phyloP scores from a whole-genome alignment of 2,113 vertebrate genomes.

The Neotoma lepida region DNA sequence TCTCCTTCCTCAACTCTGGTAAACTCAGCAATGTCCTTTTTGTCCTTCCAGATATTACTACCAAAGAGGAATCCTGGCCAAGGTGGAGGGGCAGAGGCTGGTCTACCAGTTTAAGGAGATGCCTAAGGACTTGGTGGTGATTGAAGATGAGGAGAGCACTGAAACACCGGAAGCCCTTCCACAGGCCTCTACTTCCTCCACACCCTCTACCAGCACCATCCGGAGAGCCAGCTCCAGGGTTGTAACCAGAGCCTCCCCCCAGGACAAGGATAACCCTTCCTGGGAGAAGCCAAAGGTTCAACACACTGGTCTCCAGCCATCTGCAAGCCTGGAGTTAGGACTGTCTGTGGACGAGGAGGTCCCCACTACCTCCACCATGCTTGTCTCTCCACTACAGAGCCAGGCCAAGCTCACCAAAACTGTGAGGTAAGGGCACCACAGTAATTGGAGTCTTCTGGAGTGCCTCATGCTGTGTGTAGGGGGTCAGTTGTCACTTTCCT shows the following conservation, averaged over 20 bases:
- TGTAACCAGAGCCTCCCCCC: slow-evolving; percentile 14
- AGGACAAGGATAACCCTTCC: slow-evolving; percentile 38
- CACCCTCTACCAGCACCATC: not conserved
- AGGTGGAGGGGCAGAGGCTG: slow-evolving; percentile 93
- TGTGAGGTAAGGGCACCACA: slow-evolving; percentile 61
- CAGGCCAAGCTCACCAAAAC: slow-evolving; percentile 65
- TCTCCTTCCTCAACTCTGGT: not conserved
- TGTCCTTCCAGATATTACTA: slow-evolving; percentile 89
- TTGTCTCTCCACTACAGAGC: slow-evolving; percentile 55
- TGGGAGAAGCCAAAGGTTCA: slow-evolving; percentile 69
- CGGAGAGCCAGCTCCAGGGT: slow-evolving; percentile 67
- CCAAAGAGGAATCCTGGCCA: slow-evolving; percentile 93
- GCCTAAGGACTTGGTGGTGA: slow-evolving; percentile 92
- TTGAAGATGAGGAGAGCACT: slow-evolving; percentile 85
- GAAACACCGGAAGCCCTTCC: slow-evolving; percentile 79
- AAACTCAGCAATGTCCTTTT: not conserved
- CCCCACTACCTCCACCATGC: slow-evolving; percentile 71
- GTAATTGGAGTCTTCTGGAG: not conserved
- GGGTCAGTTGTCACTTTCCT: not conserved
- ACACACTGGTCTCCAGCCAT: slow-evolving; percentile 65
- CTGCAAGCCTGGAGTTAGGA: slow-evolving; percentile 72
- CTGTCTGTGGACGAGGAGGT: slow-evolving; percentile 60
- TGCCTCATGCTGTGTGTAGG: not conserved
- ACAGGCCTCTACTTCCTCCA: slow-evolving; percentile 54
- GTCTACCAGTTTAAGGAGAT: slow-evolving; percentile 95